Conservation (phyloP, 2,797 vertebrate species). For the Sebastes hopkinsi region DNA sequence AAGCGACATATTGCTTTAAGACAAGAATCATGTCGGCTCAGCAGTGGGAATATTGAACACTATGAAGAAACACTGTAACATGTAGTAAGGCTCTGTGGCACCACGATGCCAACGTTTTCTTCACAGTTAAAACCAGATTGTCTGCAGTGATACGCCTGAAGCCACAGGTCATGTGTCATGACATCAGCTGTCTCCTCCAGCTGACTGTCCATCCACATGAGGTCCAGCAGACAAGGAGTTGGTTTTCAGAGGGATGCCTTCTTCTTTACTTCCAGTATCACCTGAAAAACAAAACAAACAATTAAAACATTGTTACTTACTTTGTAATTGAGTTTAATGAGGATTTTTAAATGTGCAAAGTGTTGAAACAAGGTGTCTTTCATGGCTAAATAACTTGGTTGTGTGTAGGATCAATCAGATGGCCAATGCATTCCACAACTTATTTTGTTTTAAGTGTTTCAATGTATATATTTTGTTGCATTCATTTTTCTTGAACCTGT, state of each 20-base stretch:
- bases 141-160: slow-evolving; percentile 16
- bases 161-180: neutral
- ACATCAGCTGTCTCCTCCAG: slow-evolving; percentile 38
- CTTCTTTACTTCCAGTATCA: slow-evolving; percentile 59
- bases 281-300: slow-evolving; percentile 55
- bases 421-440: neutral
- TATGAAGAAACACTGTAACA: slow-evolving; percentile 4
- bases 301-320: neutral
- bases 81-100: neutral
- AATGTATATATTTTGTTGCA: neutral
- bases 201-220: slow-evolving; percentile 12
- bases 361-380: neutral
- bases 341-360: neutral
- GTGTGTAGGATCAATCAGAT: neutral
- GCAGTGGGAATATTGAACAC: slow-evolving; percentile 2
- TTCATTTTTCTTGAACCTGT: neutral
- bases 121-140: slow-evolving; percentile 25
- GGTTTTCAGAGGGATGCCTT: slow-evolving; percentile 77
- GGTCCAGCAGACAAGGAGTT: slow-evolving; percentile 19
- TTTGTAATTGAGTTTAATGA: neutral
- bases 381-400: neutral
- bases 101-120: neutral
- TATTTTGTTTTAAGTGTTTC: neutral
- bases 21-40: neutral
- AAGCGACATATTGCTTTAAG: neutral